A percentile compares a stretch with the other conserved stretches of the same genome.
Evolutionary conservation across 2,797 vertebrate genomes (phyloP).

Genomic region (Poeciliopsis turneri): DNA sequence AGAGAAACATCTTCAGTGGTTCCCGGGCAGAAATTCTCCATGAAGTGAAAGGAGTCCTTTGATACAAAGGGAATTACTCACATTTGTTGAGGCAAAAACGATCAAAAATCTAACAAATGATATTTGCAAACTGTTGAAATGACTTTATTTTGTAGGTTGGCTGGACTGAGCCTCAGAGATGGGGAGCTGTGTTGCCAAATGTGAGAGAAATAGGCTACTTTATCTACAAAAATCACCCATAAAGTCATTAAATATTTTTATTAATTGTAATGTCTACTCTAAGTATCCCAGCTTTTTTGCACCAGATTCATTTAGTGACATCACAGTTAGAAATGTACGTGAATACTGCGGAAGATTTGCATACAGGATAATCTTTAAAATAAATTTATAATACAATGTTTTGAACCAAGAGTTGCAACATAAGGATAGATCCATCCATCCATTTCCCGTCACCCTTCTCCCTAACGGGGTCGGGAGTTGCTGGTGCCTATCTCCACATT

Average conservation of each 20-base stretch:
- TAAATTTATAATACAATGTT: neutral
- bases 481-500: too few relatives aligned
- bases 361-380: too few relatives aligned
- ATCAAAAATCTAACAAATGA: neutral
- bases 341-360: too few relatives aligned
- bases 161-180: neutral
- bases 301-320: neutral
- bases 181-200: neutral
- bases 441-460: too few relatives aligned
- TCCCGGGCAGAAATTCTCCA: neutral
- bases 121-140: neutral
- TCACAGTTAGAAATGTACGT: neutral
- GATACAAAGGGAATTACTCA: neutral
- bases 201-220: neutral
- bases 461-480: too few relatives aligned
- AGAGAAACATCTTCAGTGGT: neutral
- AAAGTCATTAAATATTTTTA: neutral
- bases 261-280: neutral
- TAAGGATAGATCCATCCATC: neutral
- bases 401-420: neutral
- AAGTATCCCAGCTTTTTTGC: neutral
- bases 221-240: neutral
- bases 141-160: neutral
- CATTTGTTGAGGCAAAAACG: neutral
- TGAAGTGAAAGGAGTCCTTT: neutral